Percentiles rank a stretch among this genome's conserved stretches.
Conservation (phyloP, 2,797 vertebrate genomes). For the Lacerta viridis region DNA sequence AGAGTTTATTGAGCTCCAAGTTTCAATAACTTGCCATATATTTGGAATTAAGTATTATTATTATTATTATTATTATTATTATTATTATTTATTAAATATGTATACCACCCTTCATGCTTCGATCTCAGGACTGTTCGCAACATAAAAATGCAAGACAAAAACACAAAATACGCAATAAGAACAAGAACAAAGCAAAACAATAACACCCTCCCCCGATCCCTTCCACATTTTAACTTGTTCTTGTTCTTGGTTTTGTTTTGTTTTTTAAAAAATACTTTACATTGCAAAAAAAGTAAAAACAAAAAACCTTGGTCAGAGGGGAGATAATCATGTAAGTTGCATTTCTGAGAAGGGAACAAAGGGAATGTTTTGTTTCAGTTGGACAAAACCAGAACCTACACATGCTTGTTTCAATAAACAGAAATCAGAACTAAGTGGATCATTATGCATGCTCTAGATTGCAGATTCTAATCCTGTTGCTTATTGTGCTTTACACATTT, state of each 20-base stretch:
- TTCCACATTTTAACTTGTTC: conserved; percentile 49
- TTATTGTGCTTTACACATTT: neutral
- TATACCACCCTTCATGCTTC: too few relatives aligned
- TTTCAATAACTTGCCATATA: conserved; percentile 42
- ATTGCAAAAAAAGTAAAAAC: too few relatives aligned
- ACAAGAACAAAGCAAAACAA: too few relatives aligned
- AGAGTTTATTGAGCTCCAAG: conserved; percentile 29
- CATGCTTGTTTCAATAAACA: neutral
- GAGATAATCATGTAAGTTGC: too few relatives aligned
- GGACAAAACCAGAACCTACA: neutral
- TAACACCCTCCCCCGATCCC: too few relatives aligned
- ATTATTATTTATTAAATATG: too few relatives aligned
- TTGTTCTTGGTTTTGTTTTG: conserved; percentile 40
- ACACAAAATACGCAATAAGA: neutral
- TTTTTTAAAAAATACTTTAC: too few relatives aligned
- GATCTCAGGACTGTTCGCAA: neutral
- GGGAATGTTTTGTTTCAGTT: neutral
- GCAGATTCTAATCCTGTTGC: neutral
- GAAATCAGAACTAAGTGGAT: neutral
- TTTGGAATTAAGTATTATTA: conserved; percentile 33
- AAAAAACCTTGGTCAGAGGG: too few relatives aligned
- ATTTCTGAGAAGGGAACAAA: neutral
- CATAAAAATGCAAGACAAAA: neutral
- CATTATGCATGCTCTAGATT: neutral
- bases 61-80: too few relatives aligned